A percentile compares a stretch with the other conserved stretches of the same genome.
Conservation (phyloP, 30 jellyfish, hydroid and myxozoan genomes). For the Aurelia aurita region DNA sequence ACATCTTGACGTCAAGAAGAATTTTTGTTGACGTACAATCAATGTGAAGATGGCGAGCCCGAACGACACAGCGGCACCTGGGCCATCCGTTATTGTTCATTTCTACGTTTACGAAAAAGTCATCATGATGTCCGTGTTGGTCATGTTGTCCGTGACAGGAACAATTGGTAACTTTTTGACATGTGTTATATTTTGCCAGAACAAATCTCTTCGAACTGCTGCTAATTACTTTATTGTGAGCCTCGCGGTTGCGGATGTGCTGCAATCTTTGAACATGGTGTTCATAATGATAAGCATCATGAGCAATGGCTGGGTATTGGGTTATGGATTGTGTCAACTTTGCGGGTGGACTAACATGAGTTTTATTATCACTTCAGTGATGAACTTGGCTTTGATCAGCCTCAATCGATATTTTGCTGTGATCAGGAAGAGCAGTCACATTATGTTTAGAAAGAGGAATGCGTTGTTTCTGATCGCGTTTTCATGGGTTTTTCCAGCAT, state of each 20-base stretch:
- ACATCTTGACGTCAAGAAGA: too few species aligned
- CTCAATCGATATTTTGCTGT: constrained; percentile 61
- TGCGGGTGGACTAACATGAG: constrained; percentile 76
- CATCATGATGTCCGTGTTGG: constrained; percentile 36
- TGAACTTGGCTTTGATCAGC: constrained; percentile 59
- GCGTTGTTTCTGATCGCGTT: constrained; percentile 23
- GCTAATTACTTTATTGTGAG: constrained; percentile 63
- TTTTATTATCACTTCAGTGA: constrained; percentile 63
- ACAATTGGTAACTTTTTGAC: constrained; percentile 60
- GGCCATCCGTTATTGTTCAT: constrained; percentile 4
- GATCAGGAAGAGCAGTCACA: constrained; percentile 16
- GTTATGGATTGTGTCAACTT: constrained; percentile 56
- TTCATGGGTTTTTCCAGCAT: constrained; percentile 70
- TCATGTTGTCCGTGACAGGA: constrained; percentile 40
- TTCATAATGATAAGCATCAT: constrained; percentile 52
- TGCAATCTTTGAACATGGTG: constrained; percentile 64
- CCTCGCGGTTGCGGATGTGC: constrained; percentile 73
- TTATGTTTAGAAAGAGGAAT: constrained; percentile 42
- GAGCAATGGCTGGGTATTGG: constrained; percentile 61
- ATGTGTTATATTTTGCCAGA: constrained; percentile 51
- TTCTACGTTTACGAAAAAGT: constrained; percentile 48
- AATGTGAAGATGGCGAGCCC: background rate
- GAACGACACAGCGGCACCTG: background rate
- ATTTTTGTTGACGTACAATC: too few species aligned
- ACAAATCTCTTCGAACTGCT: constrained; percentile 43